These are phyloP conservation scores for Lepidothrix coronata DNA, from an alignment of 2,113 vertebrate species.

Conservation along the genomic window DNA sequence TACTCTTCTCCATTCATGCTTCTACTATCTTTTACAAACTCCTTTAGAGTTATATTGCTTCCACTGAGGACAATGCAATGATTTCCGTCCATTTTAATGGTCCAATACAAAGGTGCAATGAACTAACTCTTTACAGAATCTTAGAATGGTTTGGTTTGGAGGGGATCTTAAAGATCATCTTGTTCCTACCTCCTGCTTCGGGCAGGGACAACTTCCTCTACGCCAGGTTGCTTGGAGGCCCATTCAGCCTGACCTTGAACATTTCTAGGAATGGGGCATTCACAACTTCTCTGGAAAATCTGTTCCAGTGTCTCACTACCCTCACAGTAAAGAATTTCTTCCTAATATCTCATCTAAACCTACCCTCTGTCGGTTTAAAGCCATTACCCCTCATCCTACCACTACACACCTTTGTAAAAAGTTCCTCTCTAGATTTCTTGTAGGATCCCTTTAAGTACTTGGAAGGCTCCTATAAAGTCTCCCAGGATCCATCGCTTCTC, in stretches of 20 bases:
- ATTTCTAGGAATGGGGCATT: not conserved
- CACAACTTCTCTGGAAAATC: not conserved
- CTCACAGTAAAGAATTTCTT: not conserved
- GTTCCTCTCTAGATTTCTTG: not conserved
- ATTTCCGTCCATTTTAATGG: not conserved
- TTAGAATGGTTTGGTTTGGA: not conserved
- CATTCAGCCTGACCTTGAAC: not conserved
- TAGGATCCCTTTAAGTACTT: not conserved
- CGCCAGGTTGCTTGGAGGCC: not conserved
- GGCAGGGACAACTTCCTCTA: not conserved
- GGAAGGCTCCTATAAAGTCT: not conserved
- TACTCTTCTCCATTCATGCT: not conserved
- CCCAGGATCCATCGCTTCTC: not conserved
- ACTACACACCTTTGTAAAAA: not conserved
- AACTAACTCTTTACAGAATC: not conserved
- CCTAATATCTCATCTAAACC: not conserved
- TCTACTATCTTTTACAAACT: not conserved
- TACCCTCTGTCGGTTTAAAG: not conserved
- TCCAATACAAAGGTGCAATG: not conserved
- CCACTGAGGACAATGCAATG: not conserved
- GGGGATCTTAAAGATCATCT: not conserved
- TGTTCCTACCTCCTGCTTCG: not conserved
- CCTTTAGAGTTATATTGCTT: not conserved
- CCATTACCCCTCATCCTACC: fast-evolving
- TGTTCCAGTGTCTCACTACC: too few relatives aligned